Evolutionary conservation across 2,888 invertebrate species (phyloP), one percentile per base, ranked within the genome.

Genomic region (Callinectes sapidus): DNA sequence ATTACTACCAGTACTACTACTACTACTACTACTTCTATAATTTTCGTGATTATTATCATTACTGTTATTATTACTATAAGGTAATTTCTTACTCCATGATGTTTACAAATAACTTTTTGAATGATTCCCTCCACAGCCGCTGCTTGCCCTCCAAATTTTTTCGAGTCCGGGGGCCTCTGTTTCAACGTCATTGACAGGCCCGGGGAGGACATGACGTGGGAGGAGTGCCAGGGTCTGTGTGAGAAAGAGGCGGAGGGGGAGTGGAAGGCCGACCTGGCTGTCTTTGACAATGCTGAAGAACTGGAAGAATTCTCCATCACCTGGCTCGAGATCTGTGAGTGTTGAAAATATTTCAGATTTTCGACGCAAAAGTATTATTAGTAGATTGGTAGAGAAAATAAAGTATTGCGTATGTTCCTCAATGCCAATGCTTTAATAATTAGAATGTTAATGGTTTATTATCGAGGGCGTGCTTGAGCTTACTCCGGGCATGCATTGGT

Each of bases 231-330:
- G n/a, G 18, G 1, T 8, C n/a, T 39, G 23, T 92, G 92, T 28
- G 54, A 85, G 85, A 32, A 23, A 14, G 28, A 81, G 71, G 28
- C n/a, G 5, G 23, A 55, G 10, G 13, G 61, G 10, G 14, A 14
- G 5, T 77, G 16, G 1, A 18, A 8, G 48, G 14, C 66, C 23
- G 89, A 89, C 61, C 71, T 92, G 23, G 89, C 92, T 3, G 61
- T 55, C 35, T 92, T 92, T 54, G 92, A 92, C 61, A 55, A 81
- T 18, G 81, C 89, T 39, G 89, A 88, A 23, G 54, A 92, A 5
- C 66, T 92, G 54, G 92, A 89, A 55, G 85, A 71, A 10, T 88
- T 92, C 85, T 54, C 89, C 10, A n/a, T 13, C 16, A 71, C 92
- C 0, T 92, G 89, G 89, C 55, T 61, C 8, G 77, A 77, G 3